These are phyloP conservation scores for Neuroscelio doddi DNA, from an alignment of 2,888 invertebrate species.

Conservation along the genomic window DNA sequence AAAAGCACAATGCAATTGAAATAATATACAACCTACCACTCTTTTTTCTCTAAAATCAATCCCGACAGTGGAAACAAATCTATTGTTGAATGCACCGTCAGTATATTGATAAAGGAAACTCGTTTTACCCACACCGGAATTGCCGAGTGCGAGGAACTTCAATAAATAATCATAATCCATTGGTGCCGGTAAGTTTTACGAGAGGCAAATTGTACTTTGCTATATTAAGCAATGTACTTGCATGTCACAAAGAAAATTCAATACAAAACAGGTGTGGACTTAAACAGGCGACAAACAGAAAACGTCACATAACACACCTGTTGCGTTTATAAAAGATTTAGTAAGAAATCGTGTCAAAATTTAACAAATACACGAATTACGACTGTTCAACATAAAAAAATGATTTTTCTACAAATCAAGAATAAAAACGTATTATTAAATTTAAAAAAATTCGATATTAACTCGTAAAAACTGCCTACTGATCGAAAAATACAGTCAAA, in stretches of 20 bases:
- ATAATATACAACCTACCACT: constrained; percentile 77
- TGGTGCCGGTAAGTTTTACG: constrained; percentile 8
- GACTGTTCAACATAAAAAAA: not conserved
- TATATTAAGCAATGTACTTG: not conserved
- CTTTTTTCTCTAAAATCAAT: constrained; percentile 98
- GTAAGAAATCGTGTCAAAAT: not conserved
- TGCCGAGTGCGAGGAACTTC: constrained; percentile 95
- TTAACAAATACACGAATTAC: not conserved
- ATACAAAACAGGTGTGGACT: constrained; percentile 20
- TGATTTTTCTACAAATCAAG: too few species aligned
- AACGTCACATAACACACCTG: constrained; percentile 31
- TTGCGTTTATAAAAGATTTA: constrained; percentile 24
- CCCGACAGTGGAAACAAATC: constrained; percentile 97
- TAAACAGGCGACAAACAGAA: constrained; percentile 20
- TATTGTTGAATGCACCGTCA: constrained; percentile 91
- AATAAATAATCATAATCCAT: constrained; percentile 95
- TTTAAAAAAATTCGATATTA: too few species aligned
- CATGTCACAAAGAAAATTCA: constrained; percentile 1
- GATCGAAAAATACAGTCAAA: not conserved
- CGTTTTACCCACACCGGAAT: constrained; percentile 97
- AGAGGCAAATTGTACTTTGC: constrained; percentile 5
- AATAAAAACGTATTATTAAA: too few species aligned
- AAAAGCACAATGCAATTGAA: not conserved
- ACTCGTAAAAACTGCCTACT: too few species aligned
- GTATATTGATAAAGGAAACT: constrained; percentile 97